phyloP scores from a whole-genome alignment of 2,888 invertebrate genomes.

The Anticlea derivata region DNA sequence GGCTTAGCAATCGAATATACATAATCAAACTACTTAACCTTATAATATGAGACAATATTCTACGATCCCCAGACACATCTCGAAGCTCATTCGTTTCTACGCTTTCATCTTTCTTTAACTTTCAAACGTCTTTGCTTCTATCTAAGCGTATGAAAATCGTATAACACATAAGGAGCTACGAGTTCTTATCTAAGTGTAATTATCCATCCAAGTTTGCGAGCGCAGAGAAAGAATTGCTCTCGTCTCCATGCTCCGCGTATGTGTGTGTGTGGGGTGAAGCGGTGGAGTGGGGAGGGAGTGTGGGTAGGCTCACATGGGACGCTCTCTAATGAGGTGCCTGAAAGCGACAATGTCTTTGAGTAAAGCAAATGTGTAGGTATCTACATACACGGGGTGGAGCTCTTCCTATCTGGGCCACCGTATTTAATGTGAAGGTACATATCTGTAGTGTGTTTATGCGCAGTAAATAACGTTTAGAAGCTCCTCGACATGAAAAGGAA shows the following conservation, averaged over 20 bases:
- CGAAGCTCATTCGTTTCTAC: conserved; percentile 22
- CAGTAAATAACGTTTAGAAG: conserved; percentile 43
- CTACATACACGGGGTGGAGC: conserved; percentile 74
- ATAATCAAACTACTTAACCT: conserved; percentile 12
- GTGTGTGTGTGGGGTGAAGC: conserved; percentile 52
- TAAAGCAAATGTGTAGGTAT: conserved; percentile 82
- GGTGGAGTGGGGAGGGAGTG: conserved; percentile 44
- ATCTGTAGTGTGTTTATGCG: conserved; percentile 51
- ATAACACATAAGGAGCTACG: conserved; percentile 59
- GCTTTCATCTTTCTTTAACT: conserved; percentile 28
- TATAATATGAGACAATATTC: conserved; percentile 16
- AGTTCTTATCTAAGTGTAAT: conserved; percentile 79
- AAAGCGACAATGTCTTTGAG: conserved; percentile 84
- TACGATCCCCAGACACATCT: conserved; percentile 29
- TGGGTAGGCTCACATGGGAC: conserved; percentile 81
- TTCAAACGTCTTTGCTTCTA: conserved; percentile 33
- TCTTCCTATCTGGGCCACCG: conserved; percentile 58
- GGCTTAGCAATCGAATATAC: conserved; percentile 25
- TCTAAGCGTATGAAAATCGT: conserved; percentile 39
- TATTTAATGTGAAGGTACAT: conserved; percentile 41
- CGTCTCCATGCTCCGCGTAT: conserved; percentile 52
- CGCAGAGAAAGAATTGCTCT: conserved; percentile 78
- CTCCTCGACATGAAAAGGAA: conserved; percentile 37
- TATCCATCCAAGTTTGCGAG: conserved; percentile 80
- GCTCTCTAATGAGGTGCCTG: conserved; percentile 84